Conservation (phyloP, 2,113 vertebrate species). For the Dasyornis broadbenti region DNA sequence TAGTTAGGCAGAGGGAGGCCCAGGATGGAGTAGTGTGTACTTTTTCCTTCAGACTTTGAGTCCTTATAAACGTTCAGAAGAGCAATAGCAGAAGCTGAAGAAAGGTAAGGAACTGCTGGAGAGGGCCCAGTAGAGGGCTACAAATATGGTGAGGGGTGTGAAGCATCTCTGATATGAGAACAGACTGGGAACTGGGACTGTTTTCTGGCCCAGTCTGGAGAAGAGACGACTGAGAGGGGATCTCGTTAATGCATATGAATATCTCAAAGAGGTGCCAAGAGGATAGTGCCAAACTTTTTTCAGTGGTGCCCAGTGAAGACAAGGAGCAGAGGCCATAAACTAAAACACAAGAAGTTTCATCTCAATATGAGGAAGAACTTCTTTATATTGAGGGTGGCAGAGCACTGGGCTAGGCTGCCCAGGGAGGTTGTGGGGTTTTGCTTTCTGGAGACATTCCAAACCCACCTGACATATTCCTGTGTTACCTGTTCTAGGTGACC, state of each 20-base stretch:
- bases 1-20: neutral
- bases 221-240: neutral
- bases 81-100: neutral
- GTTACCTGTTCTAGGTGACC: neutral
- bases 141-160: neutral
- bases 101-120: neutral
- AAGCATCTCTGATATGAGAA: neutral
- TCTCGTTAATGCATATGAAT: neutral
- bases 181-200: neutral
- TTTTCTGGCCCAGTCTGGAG: neutral
- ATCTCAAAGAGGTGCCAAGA: neutral
- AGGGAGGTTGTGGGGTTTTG: neutral
- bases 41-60: neutral
- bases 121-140: neutral
- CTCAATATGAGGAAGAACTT: neutral
- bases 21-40: too few relatives aligned
- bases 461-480: neutral
- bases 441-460: neutral
- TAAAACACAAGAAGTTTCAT: neutral
- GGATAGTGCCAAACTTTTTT: neutral
- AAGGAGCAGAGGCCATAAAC: neutral
- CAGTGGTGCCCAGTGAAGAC: accelerated
- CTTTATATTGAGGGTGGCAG: neutral
- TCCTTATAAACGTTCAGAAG: neutral
- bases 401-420: neutral